These are phyloP conservation scores for Ceratitis capitata DNA, from an alignment of 1,140 invertebrate species.

Conservation along the genomic window DNA sequence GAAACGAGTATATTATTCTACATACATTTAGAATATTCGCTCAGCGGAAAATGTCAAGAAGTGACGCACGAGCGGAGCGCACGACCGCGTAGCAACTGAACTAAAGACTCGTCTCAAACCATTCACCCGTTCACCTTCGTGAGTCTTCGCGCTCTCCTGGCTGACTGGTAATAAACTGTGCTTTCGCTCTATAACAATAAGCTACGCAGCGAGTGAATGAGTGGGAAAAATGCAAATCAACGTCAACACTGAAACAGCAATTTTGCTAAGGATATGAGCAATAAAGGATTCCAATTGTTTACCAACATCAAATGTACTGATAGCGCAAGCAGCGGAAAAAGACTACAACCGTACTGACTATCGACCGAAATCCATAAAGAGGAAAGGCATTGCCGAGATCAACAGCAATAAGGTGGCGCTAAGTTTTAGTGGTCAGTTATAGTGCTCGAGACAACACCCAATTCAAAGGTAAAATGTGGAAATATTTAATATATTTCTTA, in stretches of 20 bases:
- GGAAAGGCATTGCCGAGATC: not conserved
- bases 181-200: not conserved
- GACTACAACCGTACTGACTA: not conserved
- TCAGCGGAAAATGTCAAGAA: not conserved
- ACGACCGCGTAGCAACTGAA: not conserved
- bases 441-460: no score
- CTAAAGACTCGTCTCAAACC: not conserved
- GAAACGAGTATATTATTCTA: not conserved
- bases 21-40: not conserved
- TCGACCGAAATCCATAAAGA: not conserved
- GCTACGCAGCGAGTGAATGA: no score
- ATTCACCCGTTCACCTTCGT: not conserved
- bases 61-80: not conserved
- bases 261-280: constrained; percentile 8
- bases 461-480: no score
- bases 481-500: no score
- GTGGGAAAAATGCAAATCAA: constrained; percentile 21
- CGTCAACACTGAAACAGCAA: constrained; percentile 25
- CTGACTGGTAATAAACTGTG: not conserved
- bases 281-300: constrained; percentile 27
- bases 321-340: not conserved
- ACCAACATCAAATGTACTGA: constrained; percentile 7
- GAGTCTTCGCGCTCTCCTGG: not conserved
- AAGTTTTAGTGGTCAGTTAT: no score
- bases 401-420: not conserved